These are phyloP conservation scores for Lagopus muta DNA, from an alignment of 2,113 vertebrate species.

Conservation along the genomic window DNA sequence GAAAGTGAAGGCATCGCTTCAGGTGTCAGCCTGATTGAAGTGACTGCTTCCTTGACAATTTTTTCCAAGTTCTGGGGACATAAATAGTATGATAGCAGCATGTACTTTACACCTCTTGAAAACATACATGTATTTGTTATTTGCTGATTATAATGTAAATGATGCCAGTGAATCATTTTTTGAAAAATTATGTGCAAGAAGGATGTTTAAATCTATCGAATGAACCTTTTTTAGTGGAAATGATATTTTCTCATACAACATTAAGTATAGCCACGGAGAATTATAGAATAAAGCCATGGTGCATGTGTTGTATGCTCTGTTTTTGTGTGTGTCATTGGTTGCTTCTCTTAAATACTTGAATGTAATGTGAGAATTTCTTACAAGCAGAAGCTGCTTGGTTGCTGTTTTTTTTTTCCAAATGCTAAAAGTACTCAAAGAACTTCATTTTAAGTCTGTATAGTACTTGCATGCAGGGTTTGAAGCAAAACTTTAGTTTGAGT, in stretches of 20 bases:
- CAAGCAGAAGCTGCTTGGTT: not conserved
- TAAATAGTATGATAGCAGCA: not conserved
- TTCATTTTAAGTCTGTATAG: not conserved
- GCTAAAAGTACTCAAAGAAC: not conserved
- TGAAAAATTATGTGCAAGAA: not conserved
- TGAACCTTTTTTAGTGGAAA: no score
- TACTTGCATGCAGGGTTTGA: not conserved
- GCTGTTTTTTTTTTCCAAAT: not conserved
- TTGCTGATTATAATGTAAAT: not conserved
- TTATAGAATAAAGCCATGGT: not conserved
- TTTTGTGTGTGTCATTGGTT: not conserved
- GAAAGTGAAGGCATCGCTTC: not conserved
- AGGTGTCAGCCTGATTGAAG: not conserved
- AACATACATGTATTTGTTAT: not conserved
- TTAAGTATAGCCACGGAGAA: not conserved
- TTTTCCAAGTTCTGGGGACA: not conserved
- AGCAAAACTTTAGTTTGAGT: not conserved
- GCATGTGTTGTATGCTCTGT: not conserved
- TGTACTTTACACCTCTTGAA: not conserved
- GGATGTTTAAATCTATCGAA: not conserved
- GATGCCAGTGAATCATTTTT: not conserved
- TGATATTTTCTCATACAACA: fast-evolving
- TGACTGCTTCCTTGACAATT: not conserved
- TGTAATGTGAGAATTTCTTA: not conserved
- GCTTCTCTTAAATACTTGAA: not conserved